Evolutionary conservation across 2,797 vertebrate genomes (phyloP).

Genomic region (Microcaecilia unicolor): DNA sequence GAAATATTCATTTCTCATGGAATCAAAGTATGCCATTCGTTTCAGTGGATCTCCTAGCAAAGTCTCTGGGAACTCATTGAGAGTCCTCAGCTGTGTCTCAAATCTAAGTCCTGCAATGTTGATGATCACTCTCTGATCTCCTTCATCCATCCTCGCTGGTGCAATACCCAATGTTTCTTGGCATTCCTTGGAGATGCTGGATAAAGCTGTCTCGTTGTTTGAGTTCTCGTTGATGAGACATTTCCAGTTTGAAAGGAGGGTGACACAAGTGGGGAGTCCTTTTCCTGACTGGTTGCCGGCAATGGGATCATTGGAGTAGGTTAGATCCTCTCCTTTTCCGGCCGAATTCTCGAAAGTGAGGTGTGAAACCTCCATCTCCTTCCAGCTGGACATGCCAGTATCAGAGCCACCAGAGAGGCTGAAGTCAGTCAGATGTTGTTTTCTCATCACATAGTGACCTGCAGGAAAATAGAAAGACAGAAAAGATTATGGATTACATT

Average conservation of each 20-base stretch:
- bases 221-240: conserved; percentile 70
- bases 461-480: conserved; percentile 24
- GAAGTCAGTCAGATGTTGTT: conserved; percentile 6
- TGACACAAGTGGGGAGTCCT: conserved; percentile 63
- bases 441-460: conserved; percentile 31
- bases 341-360: conserved; percentile 87
- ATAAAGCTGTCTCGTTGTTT: conserved; percentile 76
- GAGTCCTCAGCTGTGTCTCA: conserved; percentile 85
- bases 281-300: conserved; percentile 48
- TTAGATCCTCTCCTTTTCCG: conserved; percentile 76
- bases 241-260: conserved; percentile 78
- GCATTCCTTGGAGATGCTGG: conserved; percentile 68
- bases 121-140: conserved; percentile 83
- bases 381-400: conserved; percentile 56
- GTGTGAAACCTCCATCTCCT: conserved; percentile 85
- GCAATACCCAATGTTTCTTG: conserved; percentile 69
- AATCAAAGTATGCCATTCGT: conserved; percentile 87
- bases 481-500: too few relatives aligned
- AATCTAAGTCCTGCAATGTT: conserved; percentile 90
- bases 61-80: conserved; percentile 87
- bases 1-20: conserved; percentile 94
- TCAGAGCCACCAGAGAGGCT: conserved; percentile 45
- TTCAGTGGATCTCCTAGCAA: conserved; percentile 82
- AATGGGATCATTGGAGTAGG: conserved; percentile 67
- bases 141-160: conserved; percentile 64